phyloP scores from a whole-genome alignment of 2,113 vertebrate species.

The Tinamus guttatus region DNA sequence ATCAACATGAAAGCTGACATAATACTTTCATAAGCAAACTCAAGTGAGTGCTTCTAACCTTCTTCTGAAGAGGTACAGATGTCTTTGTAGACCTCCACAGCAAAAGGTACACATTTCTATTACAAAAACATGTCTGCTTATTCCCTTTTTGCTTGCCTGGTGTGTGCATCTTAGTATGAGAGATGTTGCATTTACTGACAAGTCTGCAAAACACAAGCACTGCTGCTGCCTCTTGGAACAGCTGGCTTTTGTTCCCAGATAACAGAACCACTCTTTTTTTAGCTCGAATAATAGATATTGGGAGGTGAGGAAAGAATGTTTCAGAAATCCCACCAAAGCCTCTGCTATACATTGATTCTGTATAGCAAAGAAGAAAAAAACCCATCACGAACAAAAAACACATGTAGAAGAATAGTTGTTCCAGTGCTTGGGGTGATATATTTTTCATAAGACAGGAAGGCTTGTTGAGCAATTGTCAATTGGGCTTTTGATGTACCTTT shows the following conservation, averaged over 20 bases:
- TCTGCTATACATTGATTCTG: neutral
- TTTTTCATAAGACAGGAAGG: neutral
- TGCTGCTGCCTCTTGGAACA: neutral
- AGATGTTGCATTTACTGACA: neutral
- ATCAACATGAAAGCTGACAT: neutral
- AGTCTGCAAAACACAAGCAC: neutral
- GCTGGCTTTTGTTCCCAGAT: neutral
- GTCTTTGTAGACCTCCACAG: neutral
- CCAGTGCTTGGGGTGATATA: neutral
- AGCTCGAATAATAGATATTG: neutral
- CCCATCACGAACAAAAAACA: neutral
- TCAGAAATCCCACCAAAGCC: neutral
- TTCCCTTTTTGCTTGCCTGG: neutral
- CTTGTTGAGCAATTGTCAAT: neutral
- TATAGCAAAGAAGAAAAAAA: neutral
- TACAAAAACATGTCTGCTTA: neutral
- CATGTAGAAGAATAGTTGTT: rapidly evolving
- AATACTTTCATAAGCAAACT: neutral
- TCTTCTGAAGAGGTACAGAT: neutral
- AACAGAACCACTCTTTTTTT: neutral
- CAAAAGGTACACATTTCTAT: neutral
- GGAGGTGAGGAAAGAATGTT: neutral
- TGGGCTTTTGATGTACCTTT: rapidly evolving
- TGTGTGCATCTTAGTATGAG: neutral
- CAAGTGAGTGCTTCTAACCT: neutral